Base-by-base conservation (phyloP, 2,888 invertebrate genomes). In the Caenorhabditis wallacei region DNA sequence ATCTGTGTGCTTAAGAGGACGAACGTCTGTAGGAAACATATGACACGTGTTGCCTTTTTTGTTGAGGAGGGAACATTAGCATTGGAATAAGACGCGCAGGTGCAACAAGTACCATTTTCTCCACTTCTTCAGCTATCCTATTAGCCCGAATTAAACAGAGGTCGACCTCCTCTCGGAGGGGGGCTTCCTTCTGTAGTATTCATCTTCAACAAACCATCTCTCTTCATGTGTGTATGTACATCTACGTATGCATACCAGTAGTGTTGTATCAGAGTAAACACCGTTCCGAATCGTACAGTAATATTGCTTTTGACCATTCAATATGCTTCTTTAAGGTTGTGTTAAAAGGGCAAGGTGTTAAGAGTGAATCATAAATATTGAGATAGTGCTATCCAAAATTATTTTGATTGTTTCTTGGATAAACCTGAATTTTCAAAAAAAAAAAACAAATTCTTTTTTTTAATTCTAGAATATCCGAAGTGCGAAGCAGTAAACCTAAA, bases 131-230 rank as follows among this genome's bases (percentile, higher is more conserved):
- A 35, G 51, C 74, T 48, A 71, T 81, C 43, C 59, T 82, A 76
- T 82, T 82, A 82, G 82, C 82, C 76, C 76, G 71, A 82, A 82
- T 82, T 82, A 82, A 54, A 70, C 69, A 75, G 63, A 64, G 74
- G 72, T 69, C 43, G 61, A 72, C 80, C 78, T n/a, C n/a, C n/a
- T 63, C 70, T 22, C 22, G 24, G 40, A 5, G 18, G 13, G 16
- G 22, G 22, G 46, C 43, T 43, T 40, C 46, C 18, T 35, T 56
- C 30, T 43, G 24, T 30, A n/a, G 35, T 18, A n/a, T 56, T 54
- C 57, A n/a, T 40, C 56, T 56, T 37, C 30, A 40, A 56, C 69
- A 69, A 72, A 70, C 64, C 63, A 80, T 76, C n/a, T n/a, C n/a
- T n/a, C n/a, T n/a, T n/a, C n/a, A n/a, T n/a, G n/a, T n/a, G n/a